Evolutionary conservation across 2,888 invertebrate species (phyloP).

Genomic region (Aphodius sticticus): DNA sequence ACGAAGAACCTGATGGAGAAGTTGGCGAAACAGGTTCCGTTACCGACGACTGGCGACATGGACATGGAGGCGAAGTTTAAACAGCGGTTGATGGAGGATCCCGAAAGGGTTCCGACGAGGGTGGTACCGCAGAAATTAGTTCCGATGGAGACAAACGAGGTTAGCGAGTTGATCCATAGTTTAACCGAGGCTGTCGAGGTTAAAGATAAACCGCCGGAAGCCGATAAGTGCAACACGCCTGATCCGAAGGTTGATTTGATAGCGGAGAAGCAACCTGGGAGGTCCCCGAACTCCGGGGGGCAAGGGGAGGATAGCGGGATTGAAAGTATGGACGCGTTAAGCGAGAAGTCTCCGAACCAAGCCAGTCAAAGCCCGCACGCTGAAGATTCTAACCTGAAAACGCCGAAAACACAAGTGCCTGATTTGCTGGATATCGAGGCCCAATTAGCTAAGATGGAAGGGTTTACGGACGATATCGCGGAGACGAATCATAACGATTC

Average conservation of each 20-base stretch:
- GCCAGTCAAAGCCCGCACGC: constrained; percentile 76
- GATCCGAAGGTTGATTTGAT: constrained; percentile 50
- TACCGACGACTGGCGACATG: constrained; percentile 61
- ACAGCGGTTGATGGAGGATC: constrained; percentile 65
- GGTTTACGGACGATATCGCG: constrained; percentile 55
- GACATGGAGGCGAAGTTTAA: constrained; percentile 67
- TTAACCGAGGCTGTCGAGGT: constrained; percentile 45
- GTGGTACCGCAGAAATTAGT: constrained; percentile 49
- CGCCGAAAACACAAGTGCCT: constrained; percentile 59
- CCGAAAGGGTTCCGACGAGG: constrained; percentile 49
- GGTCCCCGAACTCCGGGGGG: constrained; percentile 58
- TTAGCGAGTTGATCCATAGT: constrained; percentile 47
- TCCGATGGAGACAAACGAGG: constrained; percentile 46
- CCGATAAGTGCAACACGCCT: constrained; percentile 56
- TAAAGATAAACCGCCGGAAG: constrained; percentile 56
- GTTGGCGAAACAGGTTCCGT: constrained; percentile 55
- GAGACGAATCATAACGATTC: constrained; percentile 44
- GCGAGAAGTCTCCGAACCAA: constrained; percentile 81
- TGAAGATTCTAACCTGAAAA: constrained; percentile 49
- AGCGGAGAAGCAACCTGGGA: constrained; percentile 48
- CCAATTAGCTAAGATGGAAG: constrained; percentile 75
- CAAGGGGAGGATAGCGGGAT: constrained; percentile 86
- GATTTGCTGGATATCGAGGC: constrained; percentile 74
- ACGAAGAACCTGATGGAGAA: constrained; percentile 66
- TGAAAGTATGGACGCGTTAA: constrained; percentile 93